A percentile compares a stretch with the other conserved stretches of the same genome.
phyloP scores from a whole-genome alignment of 2,113 vertebrate genomes.

The Lophotis ruficrista region DNA sequence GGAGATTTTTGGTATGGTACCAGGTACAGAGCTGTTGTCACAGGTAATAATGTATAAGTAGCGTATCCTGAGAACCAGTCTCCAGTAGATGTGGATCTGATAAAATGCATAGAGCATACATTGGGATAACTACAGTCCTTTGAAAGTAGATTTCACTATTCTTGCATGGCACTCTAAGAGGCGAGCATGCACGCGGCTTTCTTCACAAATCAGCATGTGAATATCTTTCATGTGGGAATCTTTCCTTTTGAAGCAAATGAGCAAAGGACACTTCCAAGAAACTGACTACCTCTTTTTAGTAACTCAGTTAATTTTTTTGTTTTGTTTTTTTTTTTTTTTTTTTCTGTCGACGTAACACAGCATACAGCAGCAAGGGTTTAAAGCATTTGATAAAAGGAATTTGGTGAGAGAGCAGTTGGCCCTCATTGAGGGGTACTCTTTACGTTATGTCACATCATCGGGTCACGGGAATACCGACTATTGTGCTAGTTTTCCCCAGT shows the following conservation, averaged over 20 bases:
- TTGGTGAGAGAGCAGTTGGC: not conserved
- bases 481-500: not conserved
- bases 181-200: not conserved
- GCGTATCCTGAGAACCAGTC: not conserved
- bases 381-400: not conserved
- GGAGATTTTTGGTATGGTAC: not conserved
- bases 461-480: not conserved
- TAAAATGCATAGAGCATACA: not conserved
- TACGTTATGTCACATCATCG: fast-evolving
- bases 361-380: not conserved
- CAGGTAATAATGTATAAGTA: not conserved
- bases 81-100: not conserved
- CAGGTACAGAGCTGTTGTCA: not conserved
- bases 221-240: not conserved
- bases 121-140: not conserved
- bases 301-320: not conserved
- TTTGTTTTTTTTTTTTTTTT: not conserved
- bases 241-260: not conserved
- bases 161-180: not conserved
- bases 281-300: not conserved
- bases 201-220: not conserved
- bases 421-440: not conserved
- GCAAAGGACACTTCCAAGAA: not conserved
- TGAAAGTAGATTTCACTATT: not conserved
- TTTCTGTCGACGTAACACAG: not conserved